Evolutionary conservation across 2,113 vertebrate genomes (phyloP).

Genomic region (Pelusios castaneus): DNA sequence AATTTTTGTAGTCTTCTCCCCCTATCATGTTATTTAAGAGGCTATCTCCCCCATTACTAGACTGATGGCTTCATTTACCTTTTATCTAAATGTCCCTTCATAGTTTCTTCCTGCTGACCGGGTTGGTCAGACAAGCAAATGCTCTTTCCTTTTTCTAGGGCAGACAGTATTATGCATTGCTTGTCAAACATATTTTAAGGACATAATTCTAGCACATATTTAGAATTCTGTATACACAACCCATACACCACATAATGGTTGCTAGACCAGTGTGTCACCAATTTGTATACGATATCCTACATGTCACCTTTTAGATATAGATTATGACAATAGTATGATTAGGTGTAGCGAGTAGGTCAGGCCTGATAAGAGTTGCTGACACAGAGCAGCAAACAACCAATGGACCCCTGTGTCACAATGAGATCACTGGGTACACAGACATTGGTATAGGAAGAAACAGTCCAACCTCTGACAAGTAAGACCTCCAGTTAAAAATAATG

Average conservation of each 20-base stretch:
- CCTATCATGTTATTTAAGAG: neutral
- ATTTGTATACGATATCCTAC: neutral
- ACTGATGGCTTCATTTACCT: neutral
- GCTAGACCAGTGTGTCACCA: no score
- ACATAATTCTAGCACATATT: neutral
- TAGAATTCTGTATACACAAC: no score
- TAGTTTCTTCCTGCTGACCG: neutral
- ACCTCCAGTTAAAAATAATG: neutral
- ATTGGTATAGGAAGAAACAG: neutral
- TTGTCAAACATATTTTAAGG: neutral
- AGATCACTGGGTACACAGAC: neutral
- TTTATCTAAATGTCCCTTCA: neutral
- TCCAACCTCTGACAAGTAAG: rapidly evolving
- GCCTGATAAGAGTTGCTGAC: neutral
- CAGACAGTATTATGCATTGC: neutral
- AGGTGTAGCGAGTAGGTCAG: neutral
- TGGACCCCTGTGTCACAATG: neutral
- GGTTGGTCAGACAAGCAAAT: neutral
- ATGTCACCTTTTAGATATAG: neutral
- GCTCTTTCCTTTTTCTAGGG: neutral
- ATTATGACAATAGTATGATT: neutral
- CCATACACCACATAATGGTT: no score
- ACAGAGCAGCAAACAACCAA: neutral
- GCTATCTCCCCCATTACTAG: neutral
- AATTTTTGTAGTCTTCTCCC: neutral